Evolutionary conservation across 2,797 vertebrate species (phyloP).

Genomic region (Anabacerthia variegaticeps): DNA sequence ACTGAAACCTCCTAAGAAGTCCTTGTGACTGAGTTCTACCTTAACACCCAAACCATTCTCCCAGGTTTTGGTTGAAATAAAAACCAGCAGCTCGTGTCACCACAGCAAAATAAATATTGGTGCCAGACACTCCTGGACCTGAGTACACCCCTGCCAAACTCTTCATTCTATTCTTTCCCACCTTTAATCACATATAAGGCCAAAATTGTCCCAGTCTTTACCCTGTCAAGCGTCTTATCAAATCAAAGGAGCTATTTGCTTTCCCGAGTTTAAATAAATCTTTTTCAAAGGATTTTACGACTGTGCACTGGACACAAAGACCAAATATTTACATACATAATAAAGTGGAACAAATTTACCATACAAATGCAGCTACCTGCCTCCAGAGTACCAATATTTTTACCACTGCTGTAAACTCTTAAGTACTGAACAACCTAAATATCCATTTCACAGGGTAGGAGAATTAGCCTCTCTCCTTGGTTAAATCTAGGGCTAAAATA

Average conservation of each 20-base stretch:
- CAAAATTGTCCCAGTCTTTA: background rate
- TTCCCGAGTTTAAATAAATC: background rate
- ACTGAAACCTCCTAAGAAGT: background rate
- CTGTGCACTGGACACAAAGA: background rate
- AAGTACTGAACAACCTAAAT: background rate
- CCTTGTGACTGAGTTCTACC: background rate
- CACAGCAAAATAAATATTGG: background rate
- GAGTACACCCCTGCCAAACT: background rate
- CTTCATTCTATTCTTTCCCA: background rate
- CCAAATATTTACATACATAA: constrained; percentile 1
- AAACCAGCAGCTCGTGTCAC: background rate
- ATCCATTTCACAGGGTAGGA: background rate
- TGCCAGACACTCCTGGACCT: background rate
- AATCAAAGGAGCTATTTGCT: background rate
- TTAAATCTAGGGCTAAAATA: background rate
- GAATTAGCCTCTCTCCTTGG: background rate
- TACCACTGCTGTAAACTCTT: background rate
- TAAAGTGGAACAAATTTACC: background rate
- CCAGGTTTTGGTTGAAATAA: background rate
- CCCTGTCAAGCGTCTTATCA: background rate
- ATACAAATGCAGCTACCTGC: background rate
- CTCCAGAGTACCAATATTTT: background rate
- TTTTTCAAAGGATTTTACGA: background rate
- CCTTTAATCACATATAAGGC: background rate
- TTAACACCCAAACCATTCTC: background rate